These are phyloP conservation scores for Hemiscyllium ocellatum DNA, from an alignment of 2,113 vertebrate species.

Conservation along the genomic window DNA sequence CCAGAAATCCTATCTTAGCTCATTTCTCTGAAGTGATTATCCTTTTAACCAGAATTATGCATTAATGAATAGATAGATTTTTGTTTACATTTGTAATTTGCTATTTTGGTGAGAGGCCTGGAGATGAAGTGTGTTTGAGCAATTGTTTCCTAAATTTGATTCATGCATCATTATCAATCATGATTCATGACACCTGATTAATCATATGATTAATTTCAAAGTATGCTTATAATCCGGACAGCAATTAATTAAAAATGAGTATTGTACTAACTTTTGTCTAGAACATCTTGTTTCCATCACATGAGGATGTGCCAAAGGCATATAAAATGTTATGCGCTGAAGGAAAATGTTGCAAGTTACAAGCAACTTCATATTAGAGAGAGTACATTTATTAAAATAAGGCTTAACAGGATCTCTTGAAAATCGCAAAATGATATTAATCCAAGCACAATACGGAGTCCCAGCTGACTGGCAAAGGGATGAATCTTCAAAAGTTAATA, in stretches of 20 bases:
- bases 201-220: background rate
- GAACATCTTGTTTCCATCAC: background rate
- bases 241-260: background rate
- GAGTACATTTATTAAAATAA: background rate
- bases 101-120: background rate
- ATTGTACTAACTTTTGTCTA: background rate
- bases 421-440: background rate
- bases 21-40: background rate
- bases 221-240: background rate
- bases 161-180: background rate
- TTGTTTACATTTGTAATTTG: background rate
- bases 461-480: background rate
- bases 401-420: background rate
- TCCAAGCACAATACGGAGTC: background rate
- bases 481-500: background rate
- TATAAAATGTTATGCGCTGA: background rate
- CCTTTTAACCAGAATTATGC: background rate
- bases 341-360: background rate
- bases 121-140: background rate
- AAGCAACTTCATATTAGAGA: background rate
- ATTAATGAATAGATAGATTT: background rate
- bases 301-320: background rate
- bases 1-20: background rate
- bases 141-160: background rate
- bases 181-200: background rate